These are phyloP conservation scores for Paraescarpia echinospica DNA, from an alignment of 1,140 invertebrate genomes.

Conservation along the genomic window DNA sequence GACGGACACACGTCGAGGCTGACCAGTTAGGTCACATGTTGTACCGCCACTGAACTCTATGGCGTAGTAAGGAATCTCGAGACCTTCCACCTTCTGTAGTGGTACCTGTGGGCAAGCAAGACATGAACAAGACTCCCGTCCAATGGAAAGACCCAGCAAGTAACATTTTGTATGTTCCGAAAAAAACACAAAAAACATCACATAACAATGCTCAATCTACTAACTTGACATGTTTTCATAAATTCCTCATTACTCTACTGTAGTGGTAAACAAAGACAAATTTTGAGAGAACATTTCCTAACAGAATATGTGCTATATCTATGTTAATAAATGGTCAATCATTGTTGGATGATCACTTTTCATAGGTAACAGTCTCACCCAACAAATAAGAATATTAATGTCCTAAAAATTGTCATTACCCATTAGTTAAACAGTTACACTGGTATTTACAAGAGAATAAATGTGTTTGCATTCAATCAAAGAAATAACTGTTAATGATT, in stretches of 20 bases:
- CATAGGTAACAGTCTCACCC: neutral
- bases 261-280: no score
- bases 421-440: no score
- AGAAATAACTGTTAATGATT: no score
- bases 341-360: neutral
- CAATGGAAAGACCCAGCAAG: no score
- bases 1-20: constrained; percentile 76
- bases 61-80: constrained; percentile 71
- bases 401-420: neutral
- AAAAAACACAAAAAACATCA: no score
- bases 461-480: no score
- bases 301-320: neutral
- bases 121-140: constrained; percentile 7
- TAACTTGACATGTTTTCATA: no score
- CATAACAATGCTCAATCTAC: no score
- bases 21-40: constrained; percentile 85
- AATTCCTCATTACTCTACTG: no score
- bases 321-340: neutral
- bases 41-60: constrained; percentile 70
- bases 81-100: constrained; percentile 75
- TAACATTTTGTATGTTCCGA: no score
- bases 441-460: no score
- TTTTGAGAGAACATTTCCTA: neutral
- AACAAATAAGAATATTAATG: no score
- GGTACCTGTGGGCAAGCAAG: constrained; percentile 31